Evolutionary conservation across 2,797 vertebrate genomes (phyloP), one percentile per base, ranked within the genome.

Genomic region (Periparus ater): DNA sequence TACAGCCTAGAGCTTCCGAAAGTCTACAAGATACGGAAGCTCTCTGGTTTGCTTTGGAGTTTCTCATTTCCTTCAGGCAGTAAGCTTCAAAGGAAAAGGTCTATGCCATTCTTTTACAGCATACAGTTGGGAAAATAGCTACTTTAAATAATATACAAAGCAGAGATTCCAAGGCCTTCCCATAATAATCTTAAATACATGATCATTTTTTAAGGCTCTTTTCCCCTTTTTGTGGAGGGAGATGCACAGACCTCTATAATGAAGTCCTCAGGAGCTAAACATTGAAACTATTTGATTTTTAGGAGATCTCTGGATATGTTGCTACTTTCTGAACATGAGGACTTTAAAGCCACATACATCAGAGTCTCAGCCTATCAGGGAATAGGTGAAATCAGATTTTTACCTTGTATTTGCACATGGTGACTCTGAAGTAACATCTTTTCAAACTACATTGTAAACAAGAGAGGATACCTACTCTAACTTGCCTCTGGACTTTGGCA

Each of bases 291-390:
- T 23, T 29, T 68, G 11, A 25, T 32, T 85, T 89, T 78, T 26
- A 81, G 50, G 55, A 62, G 23, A 75, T 38, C 19, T 50, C 65
- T 66, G 36, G 50, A 57, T 19, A 47, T 1, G 1, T 21, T 73
- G 17, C 11, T 72, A 10, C n/a, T 81, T 74, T n/a, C 44, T 32
- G 26, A 92, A 81, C 36, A 45, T 12, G 11, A 32, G 8, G 20
- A 3, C 25, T 66, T 83, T 72, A 61, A 75, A 81, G 47, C 17
- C 14, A 47, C 14, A 4, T 32, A 25, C 8, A 77, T 8, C 23
- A 66, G 0, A 2, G 50, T 29, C 17, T 12, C 38, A 85, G 53
- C 10, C 57, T 47, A 7, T 2, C 0, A 1, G 12, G 6, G 4
- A 74, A 10, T 21, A 87, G 7, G 14, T 34, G 4, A 79, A 82